Evolutionary conservation across 2,113 vertebrate genomes (phyloP).

Genomic region (Todiramphus saurophagus): DNA sequence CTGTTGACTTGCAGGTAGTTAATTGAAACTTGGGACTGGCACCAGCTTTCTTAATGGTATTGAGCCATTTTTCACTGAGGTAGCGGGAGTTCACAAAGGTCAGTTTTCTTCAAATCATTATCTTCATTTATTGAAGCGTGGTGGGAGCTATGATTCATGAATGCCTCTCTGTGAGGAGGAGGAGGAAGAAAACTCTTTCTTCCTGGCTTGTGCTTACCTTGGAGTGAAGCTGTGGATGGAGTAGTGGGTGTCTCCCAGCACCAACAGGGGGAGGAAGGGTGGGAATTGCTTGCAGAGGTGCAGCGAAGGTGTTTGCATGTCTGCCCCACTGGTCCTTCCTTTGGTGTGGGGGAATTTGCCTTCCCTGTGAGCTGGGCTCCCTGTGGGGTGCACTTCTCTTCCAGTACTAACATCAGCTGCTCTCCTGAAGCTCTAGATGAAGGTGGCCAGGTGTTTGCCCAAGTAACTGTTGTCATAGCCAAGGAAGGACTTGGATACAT

Average conservation of each 20-base stretch:
- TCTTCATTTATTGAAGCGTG: not conserved
- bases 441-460: not conserved
- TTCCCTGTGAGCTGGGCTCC: not conserved
- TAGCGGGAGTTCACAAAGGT: not conserved
- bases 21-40: not conserved
- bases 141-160: not conserved
- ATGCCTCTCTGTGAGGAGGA: not conserved
- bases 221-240: not conserved
- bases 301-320: not conserved
- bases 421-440: not conserved
- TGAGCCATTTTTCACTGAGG: not conserved
- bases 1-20: not conserved
- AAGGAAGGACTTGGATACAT: rapidly evolving
- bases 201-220: not conserved
- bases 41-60: not conserved
- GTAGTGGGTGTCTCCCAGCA: not conserved
- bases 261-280: not conserved
- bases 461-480: not conserved
- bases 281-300: not conserved
- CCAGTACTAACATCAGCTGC: not conserved
- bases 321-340: not conserved
- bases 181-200: not conserved
- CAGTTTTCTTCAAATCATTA: not conserved
- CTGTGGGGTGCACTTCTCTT: rapidly evolving
- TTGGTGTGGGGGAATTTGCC: not conserved